Base-by-base conservation (phyloP, 2,113 vertebrate genomes). In the Pseudorectes ferrugineus region DNA sequence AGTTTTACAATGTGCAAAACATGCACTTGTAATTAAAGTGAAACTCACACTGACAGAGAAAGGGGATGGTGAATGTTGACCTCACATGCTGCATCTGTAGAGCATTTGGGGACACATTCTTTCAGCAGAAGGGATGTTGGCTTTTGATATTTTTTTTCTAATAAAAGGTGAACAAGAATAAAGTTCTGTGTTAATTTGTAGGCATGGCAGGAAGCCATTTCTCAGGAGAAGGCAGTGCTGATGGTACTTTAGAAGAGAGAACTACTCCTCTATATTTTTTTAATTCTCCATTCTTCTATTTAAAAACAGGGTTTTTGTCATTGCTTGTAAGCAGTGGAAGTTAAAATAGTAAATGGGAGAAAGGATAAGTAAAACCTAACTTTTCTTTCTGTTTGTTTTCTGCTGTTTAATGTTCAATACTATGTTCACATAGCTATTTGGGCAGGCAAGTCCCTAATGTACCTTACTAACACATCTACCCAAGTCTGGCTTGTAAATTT, bases 21-120 rank as follows among this genome's bases (percentile, higher is more conserved):
- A 96, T 94, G 82, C 83, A 85, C 82, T 85, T 82, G 85, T 96
- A 97, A 97, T 98, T 98, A 97, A 97, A 97, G 93, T 92, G 91
- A 95, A 97, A 97, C 89, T 96, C 79, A 72, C 88, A 94, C 92
- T 95, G 96, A 95, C 95, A 97, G 96, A 97, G 90, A 82, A 88
- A 93, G 90, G 93, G 52, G 57, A 89, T 85, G 84, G 87, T 2
- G 3, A 95, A 86, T 59, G 63, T 59, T 95, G 93, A 91, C 95
- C 85, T 92, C 82, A 80, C 75, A 6, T 68, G 84, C 81, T 81
- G 93, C 78, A 72, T 95, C 94, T 96, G 94, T 82, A 89, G 93
- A 96, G 75, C 88, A 93, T 95, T 93, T 89, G 88, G 93, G 94
- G 95, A 92, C 92, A 87, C 49, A 55, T 85, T 95, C 71, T 85